Conservation (phyloP, 2,113 vertebrate genomes). For the Onychorhynchus coronatus region DNA sequence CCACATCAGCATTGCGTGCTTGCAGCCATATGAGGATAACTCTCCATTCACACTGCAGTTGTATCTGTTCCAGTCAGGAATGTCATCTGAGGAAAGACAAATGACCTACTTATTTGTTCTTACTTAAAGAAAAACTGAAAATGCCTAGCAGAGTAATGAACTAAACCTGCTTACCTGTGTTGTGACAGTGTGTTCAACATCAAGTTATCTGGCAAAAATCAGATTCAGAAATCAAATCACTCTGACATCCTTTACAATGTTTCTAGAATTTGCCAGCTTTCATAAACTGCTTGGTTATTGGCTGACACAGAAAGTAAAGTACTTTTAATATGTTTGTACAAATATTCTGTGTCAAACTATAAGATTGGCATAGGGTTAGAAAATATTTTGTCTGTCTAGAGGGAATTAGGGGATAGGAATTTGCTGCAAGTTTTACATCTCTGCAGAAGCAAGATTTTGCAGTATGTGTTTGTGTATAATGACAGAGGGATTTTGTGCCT, state of each 20-base stretch:
- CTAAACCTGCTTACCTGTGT: not conserved
- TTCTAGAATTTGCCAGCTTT: not conserved
- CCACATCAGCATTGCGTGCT: constrained; percentile 20
- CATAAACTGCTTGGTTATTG: not conserved
- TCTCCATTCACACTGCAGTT: constrained; percentile 2
- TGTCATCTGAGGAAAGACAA: constrained; percentile 37
- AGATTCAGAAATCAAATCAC: not conserved
- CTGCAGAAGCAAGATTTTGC: not conserved
- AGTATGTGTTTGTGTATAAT: not conserved
- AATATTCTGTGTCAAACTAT: not conserved
- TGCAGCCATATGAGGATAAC: constrained; percentile 6
- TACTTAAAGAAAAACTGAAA: constrained; percentile 3
- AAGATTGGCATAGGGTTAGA: not conserved
- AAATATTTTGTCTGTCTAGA: not conserved
- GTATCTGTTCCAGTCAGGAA: not conserved
- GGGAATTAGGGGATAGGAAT: not conserved
- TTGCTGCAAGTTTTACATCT: not conserved
- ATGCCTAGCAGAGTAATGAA: not conserved
- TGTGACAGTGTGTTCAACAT: not conserved
- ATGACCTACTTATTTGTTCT: constrained; percentile 16
- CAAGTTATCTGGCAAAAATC: not conserved
- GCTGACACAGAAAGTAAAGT: not conserved
- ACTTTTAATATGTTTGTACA: not conserved
- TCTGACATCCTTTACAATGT: not conserved
- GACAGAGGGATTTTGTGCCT: not conserved